These are phyloP conservation scores for Papilio demoleus DNA, from an alignment of 2,888 invertebrate genomes.

Conservation along the genomic window DNA sequence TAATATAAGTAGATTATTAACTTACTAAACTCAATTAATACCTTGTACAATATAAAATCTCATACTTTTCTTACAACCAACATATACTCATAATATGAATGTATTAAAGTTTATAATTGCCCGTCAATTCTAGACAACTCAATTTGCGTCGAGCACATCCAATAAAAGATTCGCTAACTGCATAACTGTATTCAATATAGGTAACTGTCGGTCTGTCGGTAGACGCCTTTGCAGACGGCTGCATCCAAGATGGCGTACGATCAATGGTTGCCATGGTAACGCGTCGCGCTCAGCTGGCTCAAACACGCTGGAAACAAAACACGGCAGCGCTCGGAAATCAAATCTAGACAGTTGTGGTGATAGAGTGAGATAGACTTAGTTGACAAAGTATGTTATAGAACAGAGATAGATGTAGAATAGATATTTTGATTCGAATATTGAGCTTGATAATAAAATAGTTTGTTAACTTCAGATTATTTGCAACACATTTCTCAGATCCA, in stretches of 20 bases:
- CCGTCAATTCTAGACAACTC: slow-evolving; percentile 2
- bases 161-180: slow-evolving; percentile 28
- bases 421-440: background rate
- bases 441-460: background rate
- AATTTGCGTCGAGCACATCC: slow-evolving; percentile 5
- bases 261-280: slow-evolving; percentile 79
- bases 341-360: slow-evolving; percentile 18
- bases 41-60: background rate
- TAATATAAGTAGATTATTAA: too few relatives aligned
- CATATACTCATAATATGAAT: background rate
- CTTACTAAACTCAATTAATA: background rate
- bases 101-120: background rate
- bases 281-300: slow-evolving; percentile 75
- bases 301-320: slow-evolving; percentile 66
- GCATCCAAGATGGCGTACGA: slow-evolving; percentile 78
- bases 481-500: too few relatives aligned
- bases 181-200: slow-evolving; percentile 26
- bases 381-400: background rate
- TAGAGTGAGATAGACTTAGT: slow-evolving; percentile 32
- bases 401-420: background rate
- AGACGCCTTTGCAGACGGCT: slow-evolving; percentile 69
- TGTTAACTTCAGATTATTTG: background rate
- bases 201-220: slow-evolving; percentile 39
- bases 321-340: slow-evolving; percentile 46
- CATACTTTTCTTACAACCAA: background rate